Base-by-base conservation (phyloP, 2,113 vertebrate genomes). In the Numida meleagris region DNA sequence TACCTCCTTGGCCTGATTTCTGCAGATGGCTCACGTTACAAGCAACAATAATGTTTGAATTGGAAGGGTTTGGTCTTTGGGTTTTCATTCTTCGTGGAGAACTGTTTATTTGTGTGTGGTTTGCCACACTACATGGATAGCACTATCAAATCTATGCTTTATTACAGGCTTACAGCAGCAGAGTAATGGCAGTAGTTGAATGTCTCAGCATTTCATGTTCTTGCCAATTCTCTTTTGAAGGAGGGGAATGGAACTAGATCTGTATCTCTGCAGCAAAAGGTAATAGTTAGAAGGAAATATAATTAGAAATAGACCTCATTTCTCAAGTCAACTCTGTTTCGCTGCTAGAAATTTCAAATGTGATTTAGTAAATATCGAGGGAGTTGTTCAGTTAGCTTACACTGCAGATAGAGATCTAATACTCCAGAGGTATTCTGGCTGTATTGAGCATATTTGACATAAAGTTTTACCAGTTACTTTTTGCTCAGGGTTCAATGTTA, bases 91-190 rank as follows among this genome's bases (percentile, higher is more conserved):
- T 97, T 97, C 58, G 14, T n/a, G 80, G 93, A 96, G 88, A 96
- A 96, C 95, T 97, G 96, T 98, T 98, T 98, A 97, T 98, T 97
- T 97, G 96, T 96, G 88, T 98, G 97, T 96, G 97, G 97, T 98
- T 98, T 2, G 17, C 97, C 96, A 75, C 95, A 96, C 93, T 97
- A 95, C 96, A 97, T 51, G 94, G 94, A 95, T 97, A 97, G 95
- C 93, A 76, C 94, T 97, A 97, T 97, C 97, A 97, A 97, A 97
- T 98, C 95, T 97, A 93, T 91, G 91, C 94, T 97, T 97, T 97
- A 97, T 97, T 97, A 96, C 57, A 94, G 93, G 83, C 89, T 97
- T 95, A 83, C 59, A 95, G 87, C 75, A 93, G 89, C 82, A 63
- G 75, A 83, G 80, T 75, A 90, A 84, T 86, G 88, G 80, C 86